Evolutionary conservation across 2,888 invertebrate genomes (phyloP), one percentile per base, ranked within the genome.

Genomic region (Epirrhoe tristata): DNA sequence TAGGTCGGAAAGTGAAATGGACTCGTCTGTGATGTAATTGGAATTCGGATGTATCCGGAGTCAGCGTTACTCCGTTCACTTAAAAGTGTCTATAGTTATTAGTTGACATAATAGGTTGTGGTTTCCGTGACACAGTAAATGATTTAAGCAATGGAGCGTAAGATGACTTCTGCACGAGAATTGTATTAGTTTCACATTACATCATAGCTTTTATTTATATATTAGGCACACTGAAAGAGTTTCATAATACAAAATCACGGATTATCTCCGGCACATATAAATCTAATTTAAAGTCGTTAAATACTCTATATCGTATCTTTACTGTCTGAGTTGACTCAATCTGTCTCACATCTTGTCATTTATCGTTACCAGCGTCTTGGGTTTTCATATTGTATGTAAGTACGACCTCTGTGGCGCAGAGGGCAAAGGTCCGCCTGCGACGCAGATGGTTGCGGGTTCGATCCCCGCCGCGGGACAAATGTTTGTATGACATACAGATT

Each of bases 1-100:
- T 93, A 88, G 89, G 90, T 91, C 93, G 92, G 89, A 93, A 93
- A 93, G 93, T 93, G 93, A 93, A 93, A 93, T 93, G 92, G 93
- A 86, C 90, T 91, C 89, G 91, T 93, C 93, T 89, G 88, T 93
- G 92, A 93, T 93, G 93, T 91, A 93, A 93, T 93, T 90, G 93
- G 93, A 93, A 93, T 93, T 92, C 89, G 91, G 93, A 93, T 93
- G 86, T 93, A 90, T 93, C 93, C 93, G 93, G 91, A 91, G 88
- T 90, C 89, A 84, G 85, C 84, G 88, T 88, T 89, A 88, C 88
- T 89, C 91, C 91, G 89, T 91, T 92, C 93, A 90, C 92, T 91
- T 91, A 87, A 87, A 88, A 88, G 86, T 88, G 83, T 90, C 85
- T 90, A 86, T 87, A 86, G 82, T 82, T 89, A 90, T 89, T 84